These are phyloP conservation scores for Drepana arcuata DNA, from an alignment of 1,140 invertebrate species.

Conservation along the genomic window DNA sequence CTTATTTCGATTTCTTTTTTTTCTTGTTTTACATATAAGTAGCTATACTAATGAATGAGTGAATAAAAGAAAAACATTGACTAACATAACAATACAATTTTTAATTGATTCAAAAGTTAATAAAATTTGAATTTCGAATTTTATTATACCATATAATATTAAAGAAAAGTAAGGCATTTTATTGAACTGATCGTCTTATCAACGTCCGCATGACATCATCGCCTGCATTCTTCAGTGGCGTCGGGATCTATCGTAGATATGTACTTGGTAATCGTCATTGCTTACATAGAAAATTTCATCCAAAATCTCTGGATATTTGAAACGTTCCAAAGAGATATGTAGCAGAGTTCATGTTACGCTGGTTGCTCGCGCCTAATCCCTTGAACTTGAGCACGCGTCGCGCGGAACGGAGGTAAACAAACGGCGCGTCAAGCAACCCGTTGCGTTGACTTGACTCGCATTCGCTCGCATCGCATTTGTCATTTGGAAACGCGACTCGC, in stretches of 20 bases:
- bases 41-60: too few species aligned
- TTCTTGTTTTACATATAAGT: too few species aligned
- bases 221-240: constrained; percentile 13
- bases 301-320: constrained; percentile 7
- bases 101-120: too few species aligned
- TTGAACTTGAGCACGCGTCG: constrained; percentile 66
- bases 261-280: too few species aligned
- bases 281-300: constrained; percentile 10
- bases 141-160: too few species aligned
- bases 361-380: constrained; percentile 33
- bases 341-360: constrained; percentile 18
- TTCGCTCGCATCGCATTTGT: constrained; percentile 52
- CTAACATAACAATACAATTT: too few species aligned
- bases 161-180: too few species aligned
- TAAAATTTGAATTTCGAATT: too few species aligned
- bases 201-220: constrained; percentile 29
- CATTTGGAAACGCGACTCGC: constrained; percentile 47
- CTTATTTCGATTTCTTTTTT: too few species aligned
- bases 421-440: constrained; percentile 34
- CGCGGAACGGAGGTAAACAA: constrained; percentile 58
- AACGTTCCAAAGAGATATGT: constrained; percentile 1
- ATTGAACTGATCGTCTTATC: too few species aligned
- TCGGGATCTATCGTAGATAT: constrained; percentile 5
- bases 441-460: constrained; percentile 33
- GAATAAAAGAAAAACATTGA: too few species aligned